phyloP scores from a whole-genome alignment of 2,888 invertebrate genomes.

The Boloria selene region DNA sequence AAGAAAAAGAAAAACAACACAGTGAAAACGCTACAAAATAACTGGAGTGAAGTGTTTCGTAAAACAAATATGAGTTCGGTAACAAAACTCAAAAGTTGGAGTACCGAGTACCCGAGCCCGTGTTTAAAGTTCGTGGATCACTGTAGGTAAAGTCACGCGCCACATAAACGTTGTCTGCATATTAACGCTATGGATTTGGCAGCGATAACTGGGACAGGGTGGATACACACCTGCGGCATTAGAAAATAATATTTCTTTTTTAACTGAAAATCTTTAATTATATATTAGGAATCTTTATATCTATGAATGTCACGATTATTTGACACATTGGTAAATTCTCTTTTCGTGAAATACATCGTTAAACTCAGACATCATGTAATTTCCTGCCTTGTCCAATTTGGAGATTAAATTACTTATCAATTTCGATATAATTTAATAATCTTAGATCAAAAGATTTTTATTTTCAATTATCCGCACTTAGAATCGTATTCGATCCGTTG shows the following conservation, averaged over 20 bases:
- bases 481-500: no score
- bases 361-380: background rate
- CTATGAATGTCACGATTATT: background rate
- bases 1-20: background rate
- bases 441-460: no score
- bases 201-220: conserved; percentile 27
- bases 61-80: conserved; percentile 1
- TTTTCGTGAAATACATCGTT: background rate
- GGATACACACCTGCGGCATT: conserved; percentile 25
- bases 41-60: background rate
- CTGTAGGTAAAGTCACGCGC: conserved; percentile 13
- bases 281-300: background rate
- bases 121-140: conserved; percentile 20
- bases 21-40: background rate
- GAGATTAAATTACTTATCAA: no score
- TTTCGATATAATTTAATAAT: no score
- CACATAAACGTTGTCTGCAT: conserved; percentile 24
- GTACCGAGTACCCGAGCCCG: conserved; percentile 3
- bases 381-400: no score
- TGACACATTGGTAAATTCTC: background rate
- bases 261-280: background rate
- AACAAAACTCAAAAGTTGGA: conserved; percentile 15
- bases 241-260: conserved; percentile 1
- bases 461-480: no score
- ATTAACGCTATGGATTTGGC: conserved; percentile 29